Evolutionary conservation across 2,797 vertebrate genomes (phyloP), one percentile per base, ranked within the genome.

Genomic region (Forpus xanthops): DNA sequence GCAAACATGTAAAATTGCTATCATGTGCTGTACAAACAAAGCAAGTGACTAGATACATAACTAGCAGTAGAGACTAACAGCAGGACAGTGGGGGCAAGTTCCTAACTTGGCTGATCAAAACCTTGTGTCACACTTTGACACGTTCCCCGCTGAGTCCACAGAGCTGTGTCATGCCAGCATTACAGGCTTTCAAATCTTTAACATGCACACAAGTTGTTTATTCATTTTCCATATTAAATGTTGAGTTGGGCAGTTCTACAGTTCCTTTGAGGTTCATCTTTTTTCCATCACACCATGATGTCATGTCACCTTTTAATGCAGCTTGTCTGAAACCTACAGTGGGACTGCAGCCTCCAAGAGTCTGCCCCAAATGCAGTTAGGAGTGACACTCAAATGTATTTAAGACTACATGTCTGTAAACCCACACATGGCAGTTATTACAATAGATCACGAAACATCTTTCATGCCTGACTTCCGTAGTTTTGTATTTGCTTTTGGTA

Each of bases 41-140:
- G 41, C 25, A 45, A 65, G n/a, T 41, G 30, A 17, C 16, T 20
- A 37, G 41, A 86, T 56, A 71, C 30, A 45, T 23, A 5, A 7
- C 8, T n/a, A 62, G 25, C 19, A 58, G 39, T 0, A 0, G 16
- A 24, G 17, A 42, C 20, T n/a, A 16, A 15, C 9, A 41, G 16
- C 12, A 65, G 24, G 39, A 64, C 31, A 47, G 19, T 11, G 16
- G 11, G 42, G 8, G 7, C 23, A 47, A 61, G 6, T 45, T 66
- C 33, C 50, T 61, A 27, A 27, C 71, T 37, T 83, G 67, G 4
- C 15, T 89, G 61, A n/a, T 11, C 23, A 19, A 25, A 23, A 33
- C 37, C 27, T 27, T 3, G 23, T 41, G 25, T 17, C 56, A 78
- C 41, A 12, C 30, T 74, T 86, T 60, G 65, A 47, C 42, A 50